Evolutionary conservation across 1,140 invertebrate genomes (phyloP).

Genomic region (Philopotamus ludificatus): DNA sequence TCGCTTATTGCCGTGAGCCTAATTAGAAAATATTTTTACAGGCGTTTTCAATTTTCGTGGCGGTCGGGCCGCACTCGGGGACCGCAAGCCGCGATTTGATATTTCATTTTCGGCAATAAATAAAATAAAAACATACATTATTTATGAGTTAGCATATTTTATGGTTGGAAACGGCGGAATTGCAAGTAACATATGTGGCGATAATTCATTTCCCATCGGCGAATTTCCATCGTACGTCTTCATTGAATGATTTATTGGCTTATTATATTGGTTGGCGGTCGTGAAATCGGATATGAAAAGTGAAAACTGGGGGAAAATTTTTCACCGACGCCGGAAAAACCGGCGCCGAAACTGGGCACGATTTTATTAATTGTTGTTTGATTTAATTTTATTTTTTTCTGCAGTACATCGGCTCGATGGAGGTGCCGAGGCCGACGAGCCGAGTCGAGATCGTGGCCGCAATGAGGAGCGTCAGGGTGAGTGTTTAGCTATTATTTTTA

Average conservation of each 20-base stretch:
- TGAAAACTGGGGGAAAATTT: background rate
- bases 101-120: too few relatives aligned
- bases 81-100: too few relatives aligned
- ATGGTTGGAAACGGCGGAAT: too few relatives aligned
- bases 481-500: constrained; percentile 48
- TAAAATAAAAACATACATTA: too few relatives aligned
- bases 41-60: too few relatives aligned
- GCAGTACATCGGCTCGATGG: constrained; percentile 96
- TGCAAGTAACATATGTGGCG: background rate
- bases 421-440: constrained; percentile 92
- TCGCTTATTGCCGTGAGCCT: too few relatives aligned
- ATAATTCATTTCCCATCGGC: background rate
- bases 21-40: too few relatives aligned
- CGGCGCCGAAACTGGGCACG: too few relatives aligned
- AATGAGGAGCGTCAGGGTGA: constrained; percentile 95
- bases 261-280: constrained; percentile 24
- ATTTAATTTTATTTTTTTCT: constrained; percentile 52
- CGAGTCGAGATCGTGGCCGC: constrained; percentile 97
- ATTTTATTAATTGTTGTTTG: background rate
- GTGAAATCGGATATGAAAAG: constrained; percentile 30
- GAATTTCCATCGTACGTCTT: constrained; percentile 16
- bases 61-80: too few relatives aligned
- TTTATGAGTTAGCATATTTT: too few relatives aligned
- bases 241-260: constrained; percentile 27
- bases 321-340: background rate